phyloP scores from a whole-genome alignment of 2,797 vertebrate species.

The Gambelia wislizenii region DNA sequence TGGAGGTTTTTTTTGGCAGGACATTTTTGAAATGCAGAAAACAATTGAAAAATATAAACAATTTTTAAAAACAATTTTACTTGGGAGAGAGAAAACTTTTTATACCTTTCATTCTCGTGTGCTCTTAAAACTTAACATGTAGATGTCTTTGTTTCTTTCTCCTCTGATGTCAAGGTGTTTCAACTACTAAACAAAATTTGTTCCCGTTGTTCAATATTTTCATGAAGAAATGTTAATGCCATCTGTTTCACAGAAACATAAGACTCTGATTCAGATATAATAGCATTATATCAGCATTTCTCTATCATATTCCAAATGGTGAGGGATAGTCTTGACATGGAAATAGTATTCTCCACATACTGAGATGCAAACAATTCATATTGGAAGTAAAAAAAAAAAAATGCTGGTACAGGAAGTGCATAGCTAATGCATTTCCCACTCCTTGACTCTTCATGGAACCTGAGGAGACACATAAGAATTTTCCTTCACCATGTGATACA shows the following conservation, averaged over 20 bases:
- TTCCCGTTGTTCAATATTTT: accelerated
- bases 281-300: background rate
- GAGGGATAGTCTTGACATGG: background rate
- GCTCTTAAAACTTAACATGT: background rate
- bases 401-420: too few relatives aligned
- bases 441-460: background rate
- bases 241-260: constrained; percentile 22
- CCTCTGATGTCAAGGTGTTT: constrained; percentile 20
- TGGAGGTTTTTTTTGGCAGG: too few relatives aligned
- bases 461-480: background rate
- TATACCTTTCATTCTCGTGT: too few relatives aligned
- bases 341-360: background rate
- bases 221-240: constrained; percentile 5
- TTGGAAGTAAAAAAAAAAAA: too few relatives aligned
- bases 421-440: background rate
- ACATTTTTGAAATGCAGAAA: too few relatives aligned
- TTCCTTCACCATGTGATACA: background rate
- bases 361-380: background rate
- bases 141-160: constrained; percentile 9
- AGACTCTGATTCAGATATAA: background rate
- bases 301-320: background rate
- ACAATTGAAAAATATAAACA: too few relatives aligned
- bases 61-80: too few relatives aligned
- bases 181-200: background rate
- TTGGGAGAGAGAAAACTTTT: too few relatives aligned